Evolutionary conservation across 1,140 invertebrate genomes (phyloP), one percentile per base, ranked within the genome.

Genomic region (Venustaconcha ellipsiformis): DNA sequence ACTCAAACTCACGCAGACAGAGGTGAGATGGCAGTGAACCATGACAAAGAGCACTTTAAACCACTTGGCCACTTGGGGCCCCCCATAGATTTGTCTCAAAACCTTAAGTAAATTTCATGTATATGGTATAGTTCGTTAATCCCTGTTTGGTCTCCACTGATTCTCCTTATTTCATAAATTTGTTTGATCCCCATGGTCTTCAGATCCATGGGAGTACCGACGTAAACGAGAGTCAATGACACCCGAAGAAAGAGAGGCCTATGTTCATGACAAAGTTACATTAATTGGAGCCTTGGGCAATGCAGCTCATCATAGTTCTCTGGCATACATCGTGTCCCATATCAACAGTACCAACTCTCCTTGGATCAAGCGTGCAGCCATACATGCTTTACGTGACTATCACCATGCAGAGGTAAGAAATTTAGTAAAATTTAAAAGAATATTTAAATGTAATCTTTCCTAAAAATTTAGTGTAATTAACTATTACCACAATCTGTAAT

Each of bases 361-460:
- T 26, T 82, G 81, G 81, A 74, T 82, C n/a, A 80, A 80, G 72
- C 60, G 79, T 15, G 74, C 81, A 18, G 81, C 79, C 48, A 67
- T 82, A 14, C 76, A 78, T 68, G 76, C 81, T 0, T 58, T 82
- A 18, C 69, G 81, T 48, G 48, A 66, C 18, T 82, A 67, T 57
- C 76, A 80, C 20, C 72, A 80, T 67, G 57, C 70, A n/a, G 23
- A 76, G 55, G 81, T 82, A 76, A 64, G 78, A 62, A 4, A 37
- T 37, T 70, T 1, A 37, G 8, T 8, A 6, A 37, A 37, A 4
- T 8, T 37, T 37, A 37, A 37, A 37, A 8, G 37, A 37, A 37
- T 37, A 37, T 37, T 37, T 37, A 37, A 37, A 37, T 37, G 37
- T 37, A 37, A 23, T 37, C 8, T 4, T 37, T 37, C 37, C 37